phyloP scores from a whole-genome alignment of 2,797 vertebrate species.

The Acipenser transmontanus region DNA sequence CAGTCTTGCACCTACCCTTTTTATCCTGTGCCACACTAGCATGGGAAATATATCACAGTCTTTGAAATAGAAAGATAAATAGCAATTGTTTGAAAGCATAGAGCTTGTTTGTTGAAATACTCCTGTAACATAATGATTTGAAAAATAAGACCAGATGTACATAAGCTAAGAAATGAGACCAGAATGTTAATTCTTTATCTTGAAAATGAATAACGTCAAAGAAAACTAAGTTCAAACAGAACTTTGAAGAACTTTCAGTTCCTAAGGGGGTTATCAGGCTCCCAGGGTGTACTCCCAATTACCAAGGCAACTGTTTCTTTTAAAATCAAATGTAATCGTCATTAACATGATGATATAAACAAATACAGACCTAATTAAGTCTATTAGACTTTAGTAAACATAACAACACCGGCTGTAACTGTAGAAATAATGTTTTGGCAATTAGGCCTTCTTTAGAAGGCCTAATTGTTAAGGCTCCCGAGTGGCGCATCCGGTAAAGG shows the following conservation, averaged over 20 bases:
- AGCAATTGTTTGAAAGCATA: background rate
- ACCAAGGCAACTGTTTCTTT: background rate
- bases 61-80: background rate
- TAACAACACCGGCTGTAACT: background rate
- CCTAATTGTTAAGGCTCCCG: no score
- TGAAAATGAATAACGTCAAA: background rate
- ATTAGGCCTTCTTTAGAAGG: no score
- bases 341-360: background rate
- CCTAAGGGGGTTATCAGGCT: background rate
- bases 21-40: no score
- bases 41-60: background rate
- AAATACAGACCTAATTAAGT: background rate
- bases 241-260: slow-evolving; percentile 2
- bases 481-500: no score
- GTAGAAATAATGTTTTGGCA: background rate
- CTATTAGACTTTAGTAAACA: slow-evolving; percentile 3
- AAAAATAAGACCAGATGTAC: background rate
- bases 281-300: background rate
- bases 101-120: background rate
- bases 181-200: slow-evolving; percentile 10
- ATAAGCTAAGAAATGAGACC: background rate
- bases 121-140: background rate
- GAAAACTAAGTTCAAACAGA: background rate
- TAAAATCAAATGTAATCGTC: slow-evolving; percentile 1
- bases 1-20: no score